Conservation (phyloP, 2,888 invertebrate genomes). For the Exocentrus adspersus region DNA sequence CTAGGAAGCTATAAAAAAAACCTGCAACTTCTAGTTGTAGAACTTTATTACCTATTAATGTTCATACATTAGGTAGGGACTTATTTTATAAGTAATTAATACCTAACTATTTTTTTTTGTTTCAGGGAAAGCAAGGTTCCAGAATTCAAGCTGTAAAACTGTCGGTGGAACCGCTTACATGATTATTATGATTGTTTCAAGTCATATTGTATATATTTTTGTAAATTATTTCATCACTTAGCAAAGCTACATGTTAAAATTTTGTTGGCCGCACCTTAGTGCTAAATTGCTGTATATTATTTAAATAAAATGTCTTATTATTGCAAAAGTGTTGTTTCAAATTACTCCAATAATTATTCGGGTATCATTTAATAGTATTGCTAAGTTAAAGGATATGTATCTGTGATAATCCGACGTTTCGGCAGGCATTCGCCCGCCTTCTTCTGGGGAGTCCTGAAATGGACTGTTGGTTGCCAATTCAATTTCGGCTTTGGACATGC, state of each 20-base stretch:
- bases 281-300: conserved; percentile 3
- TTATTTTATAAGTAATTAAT: background rate
- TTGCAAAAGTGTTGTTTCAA: background rate
- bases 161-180: conserved; percentile 15
- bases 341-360: too few species aligned
- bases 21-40: too few species aligned
- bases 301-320: background rate
- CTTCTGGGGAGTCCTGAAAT: too few species aligned
- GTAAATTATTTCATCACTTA: conserved; percentile 23
- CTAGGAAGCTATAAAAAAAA: too few species aligned
- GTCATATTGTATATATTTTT: conserved; percentile 23
- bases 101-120: conserved; percentile 26
- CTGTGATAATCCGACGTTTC: too few species aligned
- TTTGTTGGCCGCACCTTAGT: background rate
- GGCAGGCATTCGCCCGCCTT: too few species aligned
- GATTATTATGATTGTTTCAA: conserved; percentile 5
- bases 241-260: background rate
- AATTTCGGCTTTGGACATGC: too few species aligned
- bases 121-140: conserved; percentile 51
- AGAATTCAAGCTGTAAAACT: conserved; percentile 20
- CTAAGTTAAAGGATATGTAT: too few species aligned
- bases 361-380: too few species aligned
- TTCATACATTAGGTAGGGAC: background rate
- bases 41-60: too few species aligned
- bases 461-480: too few species aligned